Evolutionary conservation across 1,140 invertebrate species (phyloP).

Genomic region (Microplitis demolitor): DNA sequence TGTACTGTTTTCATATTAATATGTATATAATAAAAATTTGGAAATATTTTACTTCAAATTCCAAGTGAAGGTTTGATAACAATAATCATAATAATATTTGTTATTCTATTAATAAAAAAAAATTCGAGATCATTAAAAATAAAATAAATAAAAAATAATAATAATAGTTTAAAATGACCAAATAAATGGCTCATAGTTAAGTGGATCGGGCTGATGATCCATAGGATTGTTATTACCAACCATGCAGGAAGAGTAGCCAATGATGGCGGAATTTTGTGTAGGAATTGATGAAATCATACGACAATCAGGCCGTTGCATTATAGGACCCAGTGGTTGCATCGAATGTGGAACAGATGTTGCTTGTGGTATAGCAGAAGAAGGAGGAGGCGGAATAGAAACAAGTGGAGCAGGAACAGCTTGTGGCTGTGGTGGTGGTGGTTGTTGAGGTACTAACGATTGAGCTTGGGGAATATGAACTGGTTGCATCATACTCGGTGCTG

Average conservation of each 20-base stretch:
- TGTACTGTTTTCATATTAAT: slow-evolving; percentile 6
- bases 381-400: too few species aligned
- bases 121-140: background rate
- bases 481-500: slow-evolving; percentile 45
- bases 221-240: slow-evolving; percentile 48
- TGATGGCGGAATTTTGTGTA: slow-evolving; percentile 36
- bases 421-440: background rate
- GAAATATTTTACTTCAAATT: too few species aligned
- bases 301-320: slow-evolving; percentile 53
- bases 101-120: background rate
- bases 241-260: slow-evolving; percentile 54
- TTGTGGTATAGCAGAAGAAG: slow-evolving; percentile 29
- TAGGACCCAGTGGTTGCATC: slow-evolving; percentile 46
- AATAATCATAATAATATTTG: background rate
- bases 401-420: too few species aligned
- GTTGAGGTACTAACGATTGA: slow-evolving; percentile 21
- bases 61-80: too few species aligned
- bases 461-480: slow-evolving; percentile 40
- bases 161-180: slow-evolving; percentile 51
- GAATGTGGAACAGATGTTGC: slow-evolving; percentile 31
- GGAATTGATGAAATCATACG: slow-evolving; percentile 47
- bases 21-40: background rate
- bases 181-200: slow-evolving; percentile 59
- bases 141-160: background rate
- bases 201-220: slow-evolving; percentile 50